phyloP scores from a whole-genome alignment of 2,888 invertebrate genomes.

The Crocallis elinguaria region DNA sequence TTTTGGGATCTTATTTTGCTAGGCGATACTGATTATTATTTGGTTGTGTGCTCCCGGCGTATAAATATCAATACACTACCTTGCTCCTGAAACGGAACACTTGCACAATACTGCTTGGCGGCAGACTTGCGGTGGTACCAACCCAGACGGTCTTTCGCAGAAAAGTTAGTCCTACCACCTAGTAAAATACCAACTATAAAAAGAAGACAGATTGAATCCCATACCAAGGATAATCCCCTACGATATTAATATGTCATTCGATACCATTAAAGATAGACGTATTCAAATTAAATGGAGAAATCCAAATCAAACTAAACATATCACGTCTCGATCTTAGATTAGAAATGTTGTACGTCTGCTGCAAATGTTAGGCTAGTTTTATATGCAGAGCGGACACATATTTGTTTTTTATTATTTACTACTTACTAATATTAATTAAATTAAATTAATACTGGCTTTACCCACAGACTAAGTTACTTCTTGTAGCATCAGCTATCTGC shows the following conservation, averaged over 20 bases:
- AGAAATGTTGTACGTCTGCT: constrained; percentile 59
- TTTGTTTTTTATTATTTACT: background rate
- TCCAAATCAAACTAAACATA: constrained; percentile 60
- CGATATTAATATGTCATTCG: background rate
- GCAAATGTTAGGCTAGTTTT: constrained; percentile 32
- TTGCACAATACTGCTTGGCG: too few relatives aligned
- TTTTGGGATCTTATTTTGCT: background rate
- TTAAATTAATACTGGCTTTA: too few relatives aligned
- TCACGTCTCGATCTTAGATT: constrained; percentile 55
- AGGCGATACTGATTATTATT: too few relatives aligned
- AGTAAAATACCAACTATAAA: background rate
- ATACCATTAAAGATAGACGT: constrained; percentile 3
- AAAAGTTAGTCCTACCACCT: too few relatives aligned
- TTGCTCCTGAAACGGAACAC: too few relatives aligned
- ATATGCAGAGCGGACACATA: constrained; percentile 16
- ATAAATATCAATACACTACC: too few relatives aligned
- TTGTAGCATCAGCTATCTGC: too few relatives aligned
- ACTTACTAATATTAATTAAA: too few relatives aligned
- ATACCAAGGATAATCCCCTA: background rate
- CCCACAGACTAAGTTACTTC: too few relatives aligned
- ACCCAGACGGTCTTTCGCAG: too few relatives aligned
- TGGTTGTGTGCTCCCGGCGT: too few relatives aligned
- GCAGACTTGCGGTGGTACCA: too few relatives aligned
- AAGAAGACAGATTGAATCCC: background rate
- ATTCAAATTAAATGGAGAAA: constrained; percentile 40